Evolutionary conservation across 2,888 invertebrate genomes (phyloP).

Genomic region (Meteorus cinctellus): DNA sequence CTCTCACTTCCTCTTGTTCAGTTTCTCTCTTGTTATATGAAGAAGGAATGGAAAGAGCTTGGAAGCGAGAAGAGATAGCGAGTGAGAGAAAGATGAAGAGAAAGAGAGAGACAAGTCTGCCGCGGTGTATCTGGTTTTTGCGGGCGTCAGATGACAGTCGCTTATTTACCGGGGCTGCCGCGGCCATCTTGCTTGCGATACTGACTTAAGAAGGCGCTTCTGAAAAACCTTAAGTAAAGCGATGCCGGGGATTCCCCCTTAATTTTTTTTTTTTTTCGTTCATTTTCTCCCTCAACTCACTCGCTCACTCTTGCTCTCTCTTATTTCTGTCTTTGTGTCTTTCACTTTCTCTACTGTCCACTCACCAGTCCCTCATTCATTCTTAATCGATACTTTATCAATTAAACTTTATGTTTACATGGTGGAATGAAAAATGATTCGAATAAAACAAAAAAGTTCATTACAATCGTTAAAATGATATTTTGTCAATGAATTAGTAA

Average conservation of each 20-base stretch:
- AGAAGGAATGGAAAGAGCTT: slow-evolving; percentile 36
- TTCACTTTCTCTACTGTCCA: slow-evolving; percentile 31
- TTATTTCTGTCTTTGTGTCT: background rate
- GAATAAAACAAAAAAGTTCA: background rate
- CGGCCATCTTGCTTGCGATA: slow-evolving; percentile 70
- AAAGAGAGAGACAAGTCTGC: slow-evolving; percentile 64
- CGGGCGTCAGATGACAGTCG: slow-evolving; percentile 72
- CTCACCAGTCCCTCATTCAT: background rate
- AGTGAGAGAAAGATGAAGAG: slow-evolving; percentile 47
- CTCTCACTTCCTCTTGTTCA: background rate
- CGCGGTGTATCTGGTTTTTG: slow-evolving; percentile 71
- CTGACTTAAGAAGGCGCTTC: slow-evolving; percentile 67
- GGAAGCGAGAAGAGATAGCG: slow-evolving; percentile 35
- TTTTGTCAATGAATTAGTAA: too few species aligned
- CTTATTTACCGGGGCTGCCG: slow-evolving; percentile 70
- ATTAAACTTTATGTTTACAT: background rate
- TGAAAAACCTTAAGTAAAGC: slow-evolving; percentile 41
- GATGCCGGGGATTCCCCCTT: slow-evolving; percentile 49
- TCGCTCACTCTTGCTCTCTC: slow-evolving; percentile 23
- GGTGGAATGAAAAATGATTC: background rate
- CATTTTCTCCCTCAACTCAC: slow-evolving; percentile 50
- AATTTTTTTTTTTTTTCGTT: slow-evolving; percentile 37
- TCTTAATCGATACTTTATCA: slow-evolving; percentile 29
- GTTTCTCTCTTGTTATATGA: background rate
- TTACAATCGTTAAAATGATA: too few species aligned